These are phyloP conservation scores for Alloplasta piceator DNA, from an alignment of 2,888 invertebrate genomes.

Conservation along the genomic window DNA sequence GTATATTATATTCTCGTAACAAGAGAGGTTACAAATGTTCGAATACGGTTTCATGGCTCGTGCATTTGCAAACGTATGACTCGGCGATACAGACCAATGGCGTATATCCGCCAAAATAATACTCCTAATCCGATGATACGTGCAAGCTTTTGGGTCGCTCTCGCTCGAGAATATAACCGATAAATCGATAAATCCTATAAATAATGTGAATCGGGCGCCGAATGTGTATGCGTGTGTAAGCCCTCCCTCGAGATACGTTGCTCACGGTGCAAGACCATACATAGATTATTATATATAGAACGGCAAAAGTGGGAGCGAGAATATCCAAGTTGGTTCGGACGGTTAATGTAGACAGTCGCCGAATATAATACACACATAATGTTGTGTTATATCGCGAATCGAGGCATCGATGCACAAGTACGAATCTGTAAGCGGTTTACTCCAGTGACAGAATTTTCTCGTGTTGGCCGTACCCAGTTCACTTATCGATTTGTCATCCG, in stretches of 20 bases:
- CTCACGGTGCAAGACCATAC: neutral
- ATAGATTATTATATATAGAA: slow-evolving; percentile 3
- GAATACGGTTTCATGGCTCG: neutral
- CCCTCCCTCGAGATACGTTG: neutral
- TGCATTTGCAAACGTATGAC: slow-evolving; percentile 1
- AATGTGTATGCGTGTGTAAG: neutral
- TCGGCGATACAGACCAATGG: neutral
- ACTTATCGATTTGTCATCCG: slow-evolving; percentile 30
- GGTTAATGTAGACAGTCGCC: neutral
- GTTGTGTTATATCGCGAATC: neutral
- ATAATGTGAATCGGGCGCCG: slow-evolving; percentile 33
- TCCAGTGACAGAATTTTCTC: neutral
- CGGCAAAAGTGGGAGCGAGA: neutral
- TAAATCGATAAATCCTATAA: slow-evolving; percentile 52
- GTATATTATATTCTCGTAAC: neutral
- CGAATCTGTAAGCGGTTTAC: slow-evolving; percentile 10
- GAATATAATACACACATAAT: neutral
- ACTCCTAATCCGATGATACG: slow-evolving; percentile 36
- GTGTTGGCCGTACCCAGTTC: neutral
- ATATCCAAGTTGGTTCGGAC: neutral
- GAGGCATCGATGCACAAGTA: neutral
- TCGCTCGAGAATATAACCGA: slow-evolving; percentile 30
- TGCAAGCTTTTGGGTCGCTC: neutral
- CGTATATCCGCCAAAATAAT: slow-evolving; percentile 35
- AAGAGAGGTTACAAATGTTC: neutral